A percentile compares a stretch with the other conserved stretches of the same genome.
phyloP scores from a whole-genome alignment of 2,888 invertebrate genomes.

The Habroteleia sp. region DNA sequence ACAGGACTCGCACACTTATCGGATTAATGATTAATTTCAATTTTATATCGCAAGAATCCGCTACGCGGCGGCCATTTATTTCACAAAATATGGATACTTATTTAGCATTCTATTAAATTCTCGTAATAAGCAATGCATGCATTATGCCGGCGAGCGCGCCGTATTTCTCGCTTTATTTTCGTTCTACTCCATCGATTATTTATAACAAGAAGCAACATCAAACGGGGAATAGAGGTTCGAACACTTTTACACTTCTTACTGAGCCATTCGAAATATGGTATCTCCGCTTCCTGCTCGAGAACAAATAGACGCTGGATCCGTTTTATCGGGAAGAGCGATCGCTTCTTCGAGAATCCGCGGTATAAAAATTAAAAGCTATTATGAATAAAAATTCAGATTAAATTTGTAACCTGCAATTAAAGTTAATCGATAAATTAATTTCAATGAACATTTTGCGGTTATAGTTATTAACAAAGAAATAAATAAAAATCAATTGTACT shows the following conservation, averaged over 20 bases:
- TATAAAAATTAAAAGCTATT: too few relatives aligned
- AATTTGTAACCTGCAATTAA: too few relatives aligned
- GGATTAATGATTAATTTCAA: constrained; percentile 48
- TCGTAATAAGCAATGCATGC: constrained; percentile 26
- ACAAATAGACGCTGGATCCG: constrained; percentile 15
- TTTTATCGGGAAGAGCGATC: constrained; percentile 7
- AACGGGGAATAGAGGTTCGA: constrained; percentile 15
- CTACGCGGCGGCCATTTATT: constrained; percentile 11
- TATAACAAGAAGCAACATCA: constrained; percentile 38
- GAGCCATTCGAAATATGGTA: constrained; percentile 10
- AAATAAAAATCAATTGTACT: too few relatives aligned
- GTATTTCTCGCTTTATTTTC: constrained; percentile 40
- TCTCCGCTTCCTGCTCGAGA: constrained; percentile 19
- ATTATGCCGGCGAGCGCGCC: constrained; percentile 6
- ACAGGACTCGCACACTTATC: constrained; percentile 20
- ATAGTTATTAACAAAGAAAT: too few relatives aligned
- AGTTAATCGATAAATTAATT: too few relatives aligned
- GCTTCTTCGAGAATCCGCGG: neutral
- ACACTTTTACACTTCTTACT: constrained; percentile 14
- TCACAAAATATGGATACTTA: constrained; percentile 19
- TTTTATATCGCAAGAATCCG: constrained; percentile 21
- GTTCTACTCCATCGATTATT: constrained; percentile 37
- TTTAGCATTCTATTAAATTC: constrained; percentile 34
- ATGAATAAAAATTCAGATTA: too few relatives aligned
- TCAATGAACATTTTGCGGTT: too few relatives aligned